Evolutionary conservation across 2,113 vertebrate genomes (phyloP), one percentile per base, ranked within the genome.

Genomic region (Sander vitreus): DNA sequence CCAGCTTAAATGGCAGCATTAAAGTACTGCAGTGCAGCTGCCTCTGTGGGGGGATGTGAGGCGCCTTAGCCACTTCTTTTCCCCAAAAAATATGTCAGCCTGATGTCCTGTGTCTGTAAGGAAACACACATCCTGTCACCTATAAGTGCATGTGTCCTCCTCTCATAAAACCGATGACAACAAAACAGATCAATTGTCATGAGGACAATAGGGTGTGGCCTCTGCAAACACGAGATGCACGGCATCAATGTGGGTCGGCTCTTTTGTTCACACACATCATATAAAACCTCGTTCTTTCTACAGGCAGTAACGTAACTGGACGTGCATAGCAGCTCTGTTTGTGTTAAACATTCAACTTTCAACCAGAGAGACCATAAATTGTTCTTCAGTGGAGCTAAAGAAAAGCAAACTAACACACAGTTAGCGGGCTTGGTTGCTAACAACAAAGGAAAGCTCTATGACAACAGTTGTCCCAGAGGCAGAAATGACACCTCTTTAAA

Each of bases 1-100:
- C 76, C 70, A 23, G 82, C 85, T 87, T 92, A 89, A 93, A 93
- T 85, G 65, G 91, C 90, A 88, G 86, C 73, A 88, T 84, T 88
- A 84, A 66, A 45, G 55, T 76, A 80, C 73, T 82, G 83, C 48
- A 85, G 79, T 76, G 85, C 85, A 92, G 92, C 91, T 91, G 91
- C 51, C 75, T 68, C 59, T 65, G 62, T 64, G 12, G 87, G 84
- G 81, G 75, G 77, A 47, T 73, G 25, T 78, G 81, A 73, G 48
- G 30, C 9, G 18, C 21, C 51, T 53, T 68, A 51, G 57, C 55
- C 62, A 63, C 0, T 15, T 70, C 43, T 57, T 58, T 77, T 43
- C 50, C 64, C 59, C 30, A 84, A 39, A 68, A 70, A 70, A 73
- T 73, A 45, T 54, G 30, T 39, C 30, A 55, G n/a, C 25, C 16